Percentiles rank a stretch among this genome's conserved stretches.
Evolutionary conservation across 1,140 invertebrate species (phyloP).

Genomic region (Rhopalosiphum maidis): DNA sequence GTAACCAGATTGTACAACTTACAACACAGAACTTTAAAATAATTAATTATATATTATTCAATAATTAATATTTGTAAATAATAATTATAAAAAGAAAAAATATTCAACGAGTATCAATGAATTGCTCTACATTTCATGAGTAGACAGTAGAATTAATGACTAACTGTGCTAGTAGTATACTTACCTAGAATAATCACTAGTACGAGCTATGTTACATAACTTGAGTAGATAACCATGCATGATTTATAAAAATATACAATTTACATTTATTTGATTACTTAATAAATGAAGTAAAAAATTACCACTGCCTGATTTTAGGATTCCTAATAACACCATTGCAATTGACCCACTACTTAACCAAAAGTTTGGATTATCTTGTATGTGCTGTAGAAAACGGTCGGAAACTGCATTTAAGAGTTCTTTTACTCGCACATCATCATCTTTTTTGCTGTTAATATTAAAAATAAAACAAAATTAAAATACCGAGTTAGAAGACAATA

Average conservation of each 20-base stretch:
- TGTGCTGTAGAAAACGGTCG: constrained; percentile 69
- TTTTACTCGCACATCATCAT: constrained; percentile 71
- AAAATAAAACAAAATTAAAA: constrained; percentile 30
- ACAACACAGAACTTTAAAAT: too few species aligned
- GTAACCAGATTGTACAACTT: too few species aligned
- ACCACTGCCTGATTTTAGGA: constrained; percentile 71
- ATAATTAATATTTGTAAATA: too few species aligned
- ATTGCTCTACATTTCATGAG: too few species aligned
- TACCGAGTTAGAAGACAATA: not conserved
- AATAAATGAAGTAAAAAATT: constrained; percentile 56
- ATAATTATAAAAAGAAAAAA: too few species aligned
- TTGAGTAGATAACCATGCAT: not conserved
- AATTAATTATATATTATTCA: too few species aligned
- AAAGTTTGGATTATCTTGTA: constrained; percentile 69
- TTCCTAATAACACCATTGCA: constrained; percentile 74
- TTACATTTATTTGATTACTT: not conserved
- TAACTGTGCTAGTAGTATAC: not conserved
- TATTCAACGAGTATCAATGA: too few species aligned
- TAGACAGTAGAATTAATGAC: too few species aligned
- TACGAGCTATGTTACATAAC: not conserved
- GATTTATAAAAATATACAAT: not conserved
- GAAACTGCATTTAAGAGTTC: constrained; percentile 77
- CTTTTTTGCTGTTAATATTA: constrained; percentile 76
- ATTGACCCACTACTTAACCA: constrained; percentile 76
- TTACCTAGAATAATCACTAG: not conserved